Conservation (phyloP, 2,888 invertebrate species). For the Diadegma fenestrale region DNA sequence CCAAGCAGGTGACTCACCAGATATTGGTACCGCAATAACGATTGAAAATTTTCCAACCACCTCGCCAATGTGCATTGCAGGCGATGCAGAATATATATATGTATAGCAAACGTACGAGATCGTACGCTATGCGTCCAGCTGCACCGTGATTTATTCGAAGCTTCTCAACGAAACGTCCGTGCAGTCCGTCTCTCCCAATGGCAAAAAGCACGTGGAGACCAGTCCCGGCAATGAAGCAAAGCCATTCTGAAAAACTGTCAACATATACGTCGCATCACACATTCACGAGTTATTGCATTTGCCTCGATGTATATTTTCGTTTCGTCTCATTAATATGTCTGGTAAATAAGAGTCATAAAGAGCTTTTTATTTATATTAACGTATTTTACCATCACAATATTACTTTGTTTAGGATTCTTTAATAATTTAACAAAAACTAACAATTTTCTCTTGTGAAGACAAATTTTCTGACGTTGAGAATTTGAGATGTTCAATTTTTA, state of each 20-base stretch:
- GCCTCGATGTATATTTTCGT: neutral
- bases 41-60: constrained; percentile 85
- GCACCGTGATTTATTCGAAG: constrained; percentile 62
- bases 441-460: no score
- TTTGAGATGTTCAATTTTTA: no score
- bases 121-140: constrained; percentile 61
- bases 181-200: constrained; percentile 75
- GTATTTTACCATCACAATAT: no score
- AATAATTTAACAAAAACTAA: no score
- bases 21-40: constrained; percentile 71
- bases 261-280: neutral
- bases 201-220: constrained; percentile 87
- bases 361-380: no score
- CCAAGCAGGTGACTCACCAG: constrained; percentile 66
- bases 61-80: constrained; percentile 86
- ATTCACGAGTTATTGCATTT: neutral
- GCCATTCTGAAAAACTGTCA: constrained; percentile 85
- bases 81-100: constrained; percentile 86
- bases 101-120: constrained; percentile 80
- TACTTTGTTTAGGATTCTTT: no score
- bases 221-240: constrained; percentile 85
- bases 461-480: no score
- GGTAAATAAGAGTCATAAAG: no score
- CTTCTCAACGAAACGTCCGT: constrained; percentile 69
- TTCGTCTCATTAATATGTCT: no score